Conservation (phyloP, 2,888 invertebrate species). For the Euzophera pinguis region DNA sequence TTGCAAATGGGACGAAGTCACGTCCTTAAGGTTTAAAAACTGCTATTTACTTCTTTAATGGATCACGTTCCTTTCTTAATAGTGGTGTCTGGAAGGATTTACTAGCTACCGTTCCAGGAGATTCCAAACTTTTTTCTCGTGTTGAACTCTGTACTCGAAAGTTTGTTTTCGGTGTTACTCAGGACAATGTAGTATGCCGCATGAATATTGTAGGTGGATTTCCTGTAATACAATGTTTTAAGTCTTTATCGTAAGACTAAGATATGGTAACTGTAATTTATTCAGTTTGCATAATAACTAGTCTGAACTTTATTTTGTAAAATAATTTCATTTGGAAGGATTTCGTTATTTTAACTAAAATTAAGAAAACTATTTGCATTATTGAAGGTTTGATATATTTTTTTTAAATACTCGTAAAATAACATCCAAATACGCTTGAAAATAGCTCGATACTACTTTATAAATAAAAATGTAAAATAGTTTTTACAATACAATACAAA, state of each 20-base stretch:
- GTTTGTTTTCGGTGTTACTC: conserved; percentile 13
- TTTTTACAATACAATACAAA: too few relatives aligned
- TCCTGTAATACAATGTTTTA: conserved; percentile 8
- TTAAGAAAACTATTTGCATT: background rate
- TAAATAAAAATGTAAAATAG: too few relatives aligned
- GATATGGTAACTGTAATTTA: background rate
- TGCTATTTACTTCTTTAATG: conserved; percentile 32
- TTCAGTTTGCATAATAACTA: conserved; percentile 2
- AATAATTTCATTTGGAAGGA: background rate
- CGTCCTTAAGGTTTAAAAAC: conserved; percentile 21
- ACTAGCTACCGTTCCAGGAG: conserved; percentile 14
- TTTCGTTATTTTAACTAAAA: background rate
- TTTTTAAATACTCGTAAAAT: too few relatives aligned
- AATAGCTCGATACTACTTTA: too few relatives aligned
- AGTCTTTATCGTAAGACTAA: background rate
- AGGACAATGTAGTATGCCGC: conserved; percentile 10
- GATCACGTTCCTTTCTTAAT: conserved; percentile 39
- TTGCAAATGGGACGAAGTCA: conserved; percentile 23
- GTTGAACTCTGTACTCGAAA: background rate
- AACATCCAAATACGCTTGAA: too few relatives aligned
- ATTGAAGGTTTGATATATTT: too few relatives aligned
- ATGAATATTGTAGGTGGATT: conserved; percentile 1
- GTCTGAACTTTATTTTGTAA: background rate
- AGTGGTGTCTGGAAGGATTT: conserved; percentile 24
- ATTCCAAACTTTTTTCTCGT: conserved; percentile 18